Evolutionary conservation across 2,113 vertebrate species (phyloP).

Genomic region (Microcebus tavaratra): DNA sequence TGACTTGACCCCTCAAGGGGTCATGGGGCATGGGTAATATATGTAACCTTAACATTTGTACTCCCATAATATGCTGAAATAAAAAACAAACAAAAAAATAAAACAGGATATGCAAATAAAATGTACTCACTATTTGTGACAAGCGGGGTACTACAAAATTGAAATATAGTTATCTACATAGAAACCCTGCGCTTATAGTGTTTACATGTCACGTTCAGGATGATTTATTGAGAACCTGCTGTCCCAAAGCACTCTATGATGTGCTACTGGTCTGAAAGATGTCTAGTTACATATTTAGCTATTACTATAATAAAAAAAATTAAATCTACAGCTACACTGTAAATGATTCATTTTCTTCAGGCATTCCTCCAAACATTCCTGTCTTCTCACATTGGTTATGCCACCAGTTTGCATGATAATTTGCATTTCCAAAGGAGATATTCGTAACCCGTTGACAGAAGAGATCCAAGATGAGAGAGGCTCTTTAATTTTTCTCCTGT

Average conservation of each 20-base stretch:
- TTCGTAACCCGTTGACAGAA: not conserved
- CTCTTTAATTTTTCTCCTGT: not conserved
- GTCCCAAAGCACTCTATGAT: not conserved
- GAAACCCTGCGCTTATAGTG: not conserved
- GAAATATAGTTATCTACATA: not conserved
- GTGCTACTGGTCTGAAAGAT: not conserved
- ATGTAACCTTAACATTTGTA: too few relatives aligned
- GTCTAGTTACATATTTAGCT: not conserved
- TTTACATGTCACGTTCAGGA: not conserved
- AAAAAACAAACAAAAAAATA: too few relatives aligned
- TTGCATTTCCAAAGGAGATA: not conserved
- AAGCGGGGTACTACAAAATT: not conserved
- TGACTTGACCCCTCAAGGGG: too few relatives aligned
- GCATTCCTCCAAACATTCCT: not conserved
- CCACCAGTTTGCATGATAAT: not conserved
- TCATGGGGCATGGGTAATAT: too few relatives aligned
- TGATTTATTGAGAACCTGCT: not conserved
- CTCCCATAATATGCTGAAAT: too few relatives aligned
- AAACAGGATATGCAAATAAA: not conserved
- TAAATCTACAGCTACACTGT: not conserved
- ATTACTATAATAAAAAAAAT: not conserved
- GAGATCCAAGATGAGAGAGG: not conserved
- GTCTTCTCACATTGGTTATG: not conserved
- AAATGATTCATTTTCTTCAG: not conserved
- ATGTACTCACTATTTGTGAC: not conserved